phyloP scores from a whole-genome alignment of 2,888 invertebrate species.

The Shargacucullia verbasci region DNA sequence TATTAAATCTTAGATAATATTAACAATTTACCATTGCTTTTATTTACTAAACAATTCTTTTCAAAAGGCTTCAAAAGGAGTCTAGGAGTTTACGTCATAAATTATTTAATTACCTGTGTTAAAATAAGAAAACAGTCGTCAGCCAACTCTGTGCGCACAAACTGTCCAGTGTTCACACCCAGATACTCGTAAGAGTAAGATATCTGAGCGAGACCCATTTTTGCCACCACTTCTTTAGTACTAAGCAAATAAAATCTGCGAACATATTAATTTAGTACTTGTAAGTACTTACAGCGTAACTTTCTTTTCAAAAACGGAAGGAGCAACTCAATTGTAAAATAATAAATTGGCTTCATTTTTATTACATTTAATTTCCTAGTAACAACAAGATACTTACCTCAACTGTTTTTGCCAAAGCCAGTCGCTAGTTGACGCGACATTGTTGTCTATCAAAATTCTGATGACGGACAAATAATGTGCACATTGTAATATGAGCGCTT shows the following conservation, averaged over 20 bases:
- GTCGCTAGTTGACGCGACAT: conserved; percentile 91
- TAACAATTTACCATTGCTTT: no score
- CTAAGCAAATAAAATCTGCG: conserved; percentile 91
- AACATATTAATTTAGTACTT: conserved; percentile 23
- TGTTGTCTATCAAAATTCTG: conserved; percentile 92
- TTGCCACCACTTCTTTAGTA: conserved; percentile 91
- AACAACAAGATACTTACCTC: conserved; percentile 84
- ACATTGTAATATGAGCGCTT: conserved; percentile 97
- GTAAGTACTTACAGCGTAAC: background rate
- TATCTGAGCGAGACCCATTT: conserved; percentile 98
- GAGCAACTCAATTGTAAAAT: background rate
- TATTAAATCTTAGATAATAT: no score
- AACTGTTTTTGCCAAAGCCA: conserved; percentile 99
- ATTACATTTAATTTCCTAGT: background rate
- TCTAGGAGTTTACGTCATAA: no score
- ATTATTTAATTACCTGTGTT: conserved; percentile 94
- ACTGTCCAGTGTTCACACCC: conserved; percentile 96
- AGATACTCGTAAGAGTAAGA: conserved; percentile 99
- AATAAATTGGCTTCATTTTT: background rate
- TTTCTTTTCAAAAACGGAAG: background rate
- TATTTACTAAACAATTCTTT: no score
- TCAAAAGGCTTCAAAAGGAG: no score
- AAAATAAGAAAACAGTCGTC: conserved; percentile 99
- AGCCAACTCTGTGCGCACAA: conserved; percentile 98
- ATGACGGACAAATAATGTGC: conserved; percentile 97